Evolutionary conservation across 2,888 invertebrate species (phyloP).

Genomic region (Caenorhabditis sp.): DNA sequence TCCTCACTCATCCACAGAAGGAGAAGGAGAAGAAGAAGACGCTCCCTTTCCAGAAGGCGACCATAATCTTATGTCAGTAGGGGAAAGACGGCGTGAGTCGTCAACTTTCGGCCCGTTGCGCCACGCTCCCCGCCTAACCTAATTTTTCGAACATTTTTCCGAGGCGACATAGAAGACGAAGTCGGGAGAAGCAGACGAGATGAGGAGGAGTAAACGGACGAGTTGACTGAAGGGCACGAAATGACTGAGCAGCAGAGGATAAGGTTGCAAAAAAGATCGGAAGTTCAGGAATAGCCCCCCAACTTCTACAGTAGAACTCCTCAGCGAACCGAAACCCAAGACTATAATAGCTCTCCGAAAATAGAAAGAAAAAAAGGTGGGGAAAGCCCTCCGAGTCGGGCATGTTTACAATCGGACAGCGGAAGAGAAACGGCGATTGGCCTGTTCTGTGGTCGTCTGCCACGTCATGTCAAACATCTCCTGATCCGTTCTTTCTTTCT

Average conservation of each 20-base stretch:
- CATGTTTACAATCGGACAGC: not conserved
- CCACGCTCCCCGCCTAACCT: conserved; percentile 33
- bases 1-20: not conserved
- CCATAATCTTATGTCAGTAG: conserved; percentile 47
- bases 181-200: not conserved
- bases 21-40: conserved; percentile 3
- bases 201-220: not conserved
- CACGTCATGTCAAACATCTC: not conserved
- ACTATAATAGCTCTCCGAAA: too few relatives aligned
- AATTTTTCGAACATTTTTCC: conserved; percentile 57
- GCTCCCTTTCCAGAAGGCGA: not conserved
- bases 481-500: not conserved
- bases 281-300: too few relatives aligned
- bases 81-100: conserved; percentile 21
- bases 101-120: conserved; percentile 5
- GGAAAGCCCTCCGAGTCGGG: not conserved
- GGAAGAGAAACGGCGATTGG: too few relatives aligned
- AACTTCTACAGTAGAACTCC: too few relatives aligned
- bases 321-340: too few relatives aligned
- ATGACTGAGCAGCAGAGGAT: too few relatives aligned
- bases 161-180: conserved; percentile 7
- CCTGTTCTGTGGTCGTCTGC: not conserved
- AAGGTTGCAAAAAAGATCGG: not conserved
- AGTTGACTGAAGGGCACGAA: too few relatives aligned
- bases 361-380: not conserved